Conservation (phyloP, 2,113 vertebrate genomes). For the Aphyosemion australe region DNA sequence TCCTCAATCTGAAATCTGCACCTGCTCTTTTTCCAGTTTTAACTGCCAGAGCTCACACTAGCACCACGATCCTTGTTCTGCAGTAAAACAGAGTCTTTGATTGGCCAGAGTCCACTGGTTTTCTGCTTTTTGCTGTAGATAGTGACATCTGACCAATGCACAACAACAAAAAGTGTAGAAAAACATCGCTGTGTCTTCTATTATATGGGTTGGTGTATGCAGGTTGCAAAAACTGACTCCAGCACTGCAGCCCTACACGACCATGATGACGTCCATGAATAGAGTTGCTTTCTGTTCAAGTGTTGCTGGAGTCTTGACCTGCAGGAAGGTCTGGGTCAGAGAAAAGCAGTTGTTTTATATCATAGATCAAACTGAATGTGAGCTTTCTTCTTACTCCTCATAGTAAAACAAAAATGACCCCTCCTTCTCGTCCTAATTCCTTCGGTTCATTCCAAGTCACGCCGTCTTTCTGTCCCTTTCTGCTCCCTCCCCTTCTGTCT, state of each 20-base stretch:
- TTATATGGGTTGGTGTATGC: no score
- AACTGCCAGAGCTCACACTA: no score
- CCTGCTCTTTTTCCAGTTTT: no score
- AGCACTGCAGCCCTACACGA: background rate
- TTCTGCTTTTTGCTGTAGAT: no score
- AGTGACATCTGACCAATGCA: background rate
- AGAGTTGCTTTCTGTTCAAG: background rate
- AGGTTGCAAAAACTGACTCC: no score
- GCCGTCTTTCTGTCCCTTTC: conserved; percentile 19
- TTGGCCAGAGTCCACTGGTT: no score
- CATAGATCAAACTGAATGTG: background rate
- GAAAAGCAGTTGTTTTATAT: background rate
- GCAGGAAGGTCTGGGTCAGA: background rate
- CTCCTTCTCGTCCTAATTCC: conserved; percentile 37
- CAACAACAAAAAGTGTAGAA: no score
- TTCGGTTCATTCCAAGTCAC: conserved; percentile 46
- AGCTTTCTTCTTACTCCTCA: conserved; percentile 34
- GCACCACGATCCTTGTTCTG: no score
- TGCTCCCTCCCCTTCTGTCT: conserved; percentile 32
- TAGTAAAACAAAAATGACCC: conserved; percentile 35
- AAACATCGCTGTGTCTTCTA: no score
- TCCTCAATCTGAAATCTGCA: no score
- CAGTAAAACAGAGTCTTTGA: no score
- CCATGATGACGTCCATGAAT: background rate
- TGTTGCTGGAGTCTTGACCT: background rate